phyloP scores from a whole-genome alignment of 2,888 invertebrate genomes.

The Habrosyne pyritoides region DNA sequence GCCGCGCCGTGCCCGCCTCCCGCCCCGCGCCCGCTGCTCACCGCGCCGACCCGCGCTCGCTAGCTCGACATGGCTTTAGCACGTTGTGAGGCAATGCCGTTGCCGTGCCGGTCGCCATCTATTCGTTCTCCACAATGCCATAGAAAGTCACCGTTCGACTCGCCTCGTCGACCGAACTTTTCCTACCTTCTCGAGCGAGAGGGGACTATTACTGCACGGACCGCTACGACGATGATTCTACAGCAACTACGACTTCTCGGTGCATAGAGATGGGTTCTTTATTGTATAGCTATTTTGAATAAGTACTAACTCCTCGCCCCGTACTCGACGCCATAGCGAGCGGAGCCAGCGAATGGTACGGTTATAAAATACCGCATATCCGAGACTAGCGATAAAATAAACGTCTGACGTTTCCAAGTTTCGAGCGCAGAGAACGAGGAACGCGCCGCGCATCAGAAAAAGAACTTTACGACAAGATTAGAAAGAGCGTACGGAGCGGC shows the following conservation, averaged over 20 bases:
- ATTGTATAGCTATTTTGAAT: conserved; percentile 72
- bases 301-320: conserved; percentile 64
- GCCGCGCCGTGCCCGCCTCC: conserved; percentile 35
- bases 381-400: conserved; percentile 79
- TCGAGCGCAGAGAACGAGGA: conserved; percentile 77
- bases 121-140: conserved; percentile 81
- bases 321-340: conserved; percentile 48
- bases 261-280: conserved; percentile 59
- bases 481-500: conserved; percentile 81
- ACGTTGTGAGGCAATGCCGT: conserved; percentile 79
- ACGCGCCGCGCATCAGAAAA: conserved; percentile 82
- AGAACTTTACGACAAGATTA: conserved; percentile 84
- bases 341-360: conserved; percentile 49
- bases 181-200: conserved; percentile 72
- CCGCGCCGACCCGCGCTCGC: conserved; percentile 45
- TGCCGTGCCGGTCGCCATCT: conserved; percentile 78
- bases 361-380: conserved; percentile 76
- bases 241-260: conserved; percentile 43
- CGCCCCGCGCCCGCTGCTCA: conserved; percentile 37
- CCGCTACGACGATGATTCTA: conserved; percentile 38
- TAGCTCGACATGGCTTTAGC: conserved; percentile 70
- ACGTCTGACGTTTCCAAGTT: conserved; percentile 80
- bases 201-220: conserved; percentile 60
- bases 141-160: conserved; percentile 80
- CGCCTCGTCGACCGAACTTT: conserved; percentile 77